phyloP scores from a whole-genome alignment of 2,888 invertebrate species.

The Nezara viridula region DNA sequence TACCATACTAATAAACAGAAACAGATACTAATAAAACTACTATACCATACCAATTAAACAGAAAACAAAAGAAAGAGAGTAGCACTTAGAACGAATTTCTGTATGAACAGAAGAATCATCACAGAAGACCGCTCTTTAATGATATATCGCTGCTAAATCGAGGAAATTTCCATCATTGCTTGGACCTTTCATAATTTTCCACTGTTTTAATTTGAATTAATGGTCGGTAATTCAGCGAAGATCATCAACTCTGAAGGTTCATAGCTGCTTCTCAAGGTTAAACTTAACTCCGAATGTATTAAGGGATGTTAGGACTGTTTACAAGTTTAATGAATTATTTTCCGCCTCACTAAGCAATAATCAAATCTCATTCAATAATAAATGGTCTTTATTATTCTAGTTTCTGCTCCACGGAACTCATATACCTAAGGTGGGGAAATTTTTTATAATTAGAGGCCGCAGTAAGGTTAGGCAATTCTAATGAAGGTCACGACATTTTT shows the following conservation, averaged over 20 bases:
- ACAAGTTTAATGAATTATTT: neutral
- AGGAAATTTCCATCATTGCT: neutral
- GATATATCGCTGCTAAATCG: neutral
- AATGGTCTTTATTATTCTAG: too few species aligned
- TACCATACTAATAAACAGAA: too few species aligned
- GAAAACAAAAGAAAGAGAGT: neutral
- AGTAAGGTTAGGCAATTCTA: too few species aligned
- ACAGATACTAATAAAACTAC: too few species aligned
- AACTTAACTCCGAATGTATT: neutral
- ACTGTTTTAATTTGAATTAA: neutral
- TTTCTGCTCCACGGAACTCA: too few species aligned
- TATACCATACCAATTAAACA: too few species aligned
- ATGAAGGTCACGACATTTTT: too few species aligned
- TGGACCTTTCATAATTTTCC: neutral
- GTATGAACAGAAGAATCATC: neutral
- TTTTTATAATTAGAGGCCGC: too few species aligned
- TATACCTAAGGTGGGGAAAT: too few species aligned
- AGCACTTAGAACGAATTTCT: neutral
- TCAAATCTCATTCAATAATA: too few species aligned
- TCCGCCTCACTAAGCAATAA: neutral
- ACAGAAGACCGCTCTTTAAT: neutral
- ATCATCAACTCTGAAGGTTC: neutral
- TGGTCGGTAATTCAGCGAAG: neutral
- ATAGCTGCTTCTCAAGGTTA: neutral
- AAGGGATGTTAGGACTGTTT: neutral